Evolutionary conservation across 1,140 invertebrate species (phyloP), one percentile per base, ranked within the genome.

Genomic region (Pemphigus obesinymphae): DNA sequence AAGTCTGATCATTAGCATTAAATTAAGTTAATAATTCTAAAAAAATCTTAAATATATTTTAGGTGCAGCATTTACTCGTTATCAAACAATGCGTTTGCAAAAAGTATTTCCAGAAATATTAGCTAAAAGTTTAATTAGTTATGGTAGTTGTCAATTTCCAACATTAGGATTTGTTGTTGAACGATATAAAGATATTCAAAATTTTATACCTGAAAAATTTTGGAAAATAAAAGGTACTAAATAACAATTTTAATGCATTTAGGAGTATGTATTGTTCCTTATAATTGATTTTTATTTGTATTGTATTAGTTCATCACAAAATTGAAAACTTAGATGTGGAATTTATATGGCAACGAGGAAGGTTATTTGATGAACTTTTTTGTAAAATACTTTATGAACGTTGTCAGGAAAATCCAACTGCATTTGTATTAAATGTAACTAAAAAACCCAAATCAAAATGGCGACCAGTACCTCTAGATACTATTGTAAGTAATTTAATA

Each of bases 21-120:
- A 63, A 23, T 23, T 66, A 20, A 5, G 37, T 70, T 63, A 0
- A 34, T 63, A 34, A 0, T 31, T 1, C 15, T 70, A 29, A 58
- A 26, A 17, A 53, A 50, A 58, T 68, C 45, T 76, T 83, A 23
- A n/a, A 83, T 58, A 45, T 83, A 82, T 83, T 84, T 43, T 87
- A 93, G 95, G 97, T 83, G 97, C 98, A 70, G 95, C 98, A 40
- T 99, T 99, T 87, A 99, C 98, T n/a, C 90, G 98, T 70, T 96
- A 99, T 87, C 98, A 99, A 90, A 99, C 98, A 0, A 85, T 99
- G 37, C 89, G 97, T 61, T 86, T 99, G 1, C 92, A 94, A 85
- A 92, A 92, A 86, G 91, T 95, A 11, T 97, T 98, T 87, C 95
- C 96, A 4, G 88, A 89, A 68, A 90, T 90, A 84, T 88, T 96